Conservation (phyloP, 2,888 invertebrate genomes). For the Agrochola litura region DNA sequence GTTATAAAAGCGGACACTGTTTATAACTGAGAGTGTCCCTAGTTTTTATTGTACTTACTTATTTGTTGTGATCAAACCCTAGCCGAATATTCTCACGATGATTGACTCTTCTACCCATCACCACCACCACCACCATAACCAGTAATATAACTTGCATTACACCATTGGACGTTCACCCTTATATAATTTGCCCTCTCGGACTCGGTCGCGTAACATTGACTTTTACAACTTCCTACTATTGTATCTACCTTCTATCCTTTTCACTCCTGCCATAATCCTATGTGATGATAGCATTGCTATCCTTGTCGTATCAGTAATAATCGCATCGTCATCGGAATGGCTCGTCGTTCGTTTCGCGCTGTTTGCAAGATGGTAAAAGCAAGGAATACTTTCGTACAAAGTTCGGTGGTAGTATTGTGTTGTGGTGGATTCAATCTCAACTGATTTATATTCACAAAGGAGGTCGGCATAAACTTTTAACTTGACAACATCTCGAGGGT, state of each 20-base stretch:
- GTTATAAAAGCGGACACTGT: too few relatives aligned
- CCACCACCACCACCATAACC: not conserved
- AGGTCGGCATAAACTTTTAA: slow-evolving; percentile 31
- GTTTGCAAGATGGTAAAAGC: slow-evolving; percentile 58
- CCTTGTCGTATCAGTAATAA: slow-evolving; percentile 58
- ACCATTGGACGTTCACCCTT: slow-evolving; percentile 26
- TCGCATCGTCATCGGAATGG: slow-evolving; percentile 62
- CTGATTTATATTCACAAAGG: slow-evolving; percentile 39
- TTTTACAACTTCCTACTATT: slow-evolving; percentile 62
- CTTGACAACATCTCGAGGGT: not conserved
- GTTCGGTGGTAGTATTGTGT: slow-evolving; percentile 21
- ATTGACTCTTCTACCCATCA: not conserved
- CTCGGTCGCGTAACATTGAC: slow-evolving; percentile 65
- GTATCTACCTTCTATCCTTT: slow-evolving; percentile 38
- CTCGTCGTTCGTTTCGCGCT: slow-evolving; percentile 54
- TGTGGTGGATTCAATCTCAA: slow-evolving; percentile 23
- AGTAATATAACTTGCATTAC: slow-evolving; percentile 18
- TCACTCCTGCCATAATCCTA: slow-evolving; percentile 16
- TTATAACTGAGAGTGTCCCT: too few relatives aligned
- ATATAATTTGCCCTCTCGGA: slow-evolving; percentile 48
- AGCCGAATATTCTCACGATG: not conserved
- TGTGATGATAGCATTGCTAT: slow-evolving; percentile 41
- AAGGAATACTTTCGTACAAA: slow-evolving; percentile 29
- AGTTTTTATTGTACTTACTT: too few relatives aligned
- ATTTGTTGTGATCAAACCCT: not conserved